These are phyloP conservation scores for Spilogale gracilis DNA, from an alignment of 2,113 vertebrate species.

Conservation along the genomic window DNA sequence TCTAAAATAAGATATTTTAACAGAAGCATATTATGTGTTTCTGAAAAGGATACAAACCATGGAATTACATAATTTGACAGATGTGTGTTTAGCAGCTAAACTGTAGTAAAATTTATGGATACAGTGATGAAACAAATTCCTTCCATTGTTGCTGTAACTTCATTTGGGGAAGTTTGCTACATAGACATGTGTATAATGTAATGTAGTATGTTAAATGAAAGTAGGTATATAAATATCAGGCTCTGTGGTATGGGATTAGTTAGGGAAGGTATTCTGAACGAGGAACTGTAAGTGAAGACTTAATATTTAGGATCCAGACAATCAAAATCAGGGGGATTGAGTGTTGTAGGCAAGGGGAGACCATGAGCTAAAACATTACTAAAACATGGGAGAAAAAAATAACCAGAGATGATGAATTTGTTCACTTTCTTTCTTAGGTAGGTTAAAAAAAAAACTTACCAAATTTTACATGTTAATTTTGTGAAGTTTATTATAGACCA, in stretches of 20 bases:
- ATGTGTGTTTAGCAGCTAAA: not conserved
- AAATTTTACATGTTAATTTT: not conserved
- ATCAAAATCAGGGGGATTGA: not conserved
- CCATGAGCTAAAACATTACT: not conserved
- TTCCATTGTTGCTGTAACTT: not conserved
- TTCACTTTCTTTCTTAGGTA: not conserved
- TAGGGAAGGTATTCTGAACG: not conserved
- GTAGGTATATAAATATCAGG: not conserved
- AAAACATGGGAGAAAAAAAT: not conserved
- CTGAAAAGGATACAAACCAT: not conserved
- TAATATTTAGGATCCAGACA: not conserved
- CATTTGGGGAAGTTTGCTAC: not conserved
- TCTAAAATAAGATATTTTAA: slow-evolving; percentile 72
- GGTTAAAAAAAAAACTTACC: not conserved
- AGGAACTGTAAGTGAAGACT: not conserved
- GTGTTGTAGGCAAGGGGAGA: not conserved
- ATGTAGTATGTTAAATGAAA: not conserved
- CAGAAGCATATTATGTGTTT: not conserved
- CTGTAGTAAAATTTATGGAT: not conserved
- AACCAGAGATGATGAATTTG: not conserved
- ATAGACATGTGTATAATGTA: not conserved
- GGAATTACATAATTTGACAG: not conserved
- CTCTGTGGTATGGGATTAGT: not conserved
- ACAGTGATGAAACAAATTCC: not conserved
- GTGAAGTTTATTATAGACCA: not conserved